Conservation (phyloP, 2,888 invertebrate genomes). For the Drosophila suboccidentalis region DNA sequence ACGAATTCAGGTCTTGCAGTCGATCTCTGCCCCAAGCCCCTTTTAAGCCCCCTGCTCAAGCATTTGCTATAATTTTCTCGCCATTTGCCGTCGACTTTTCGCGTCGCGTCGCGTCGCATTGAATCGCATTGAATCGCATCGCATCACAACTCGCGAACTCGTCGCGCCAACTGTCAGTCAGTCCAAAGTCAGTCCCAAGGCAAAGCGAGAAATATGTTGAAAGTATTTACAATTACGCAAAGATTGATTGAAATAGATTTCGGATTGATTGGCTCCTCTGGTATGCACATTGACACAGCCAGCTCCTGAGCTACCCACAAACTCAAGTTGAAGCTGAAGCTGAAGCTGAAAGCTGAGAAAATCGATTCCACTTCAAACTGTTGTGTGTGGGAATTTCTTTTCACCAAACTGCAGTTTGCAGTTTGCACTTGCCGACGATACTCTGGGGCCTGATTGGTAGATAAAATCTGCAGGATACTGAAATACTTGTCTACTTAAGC, state of each 20-base stretch:
- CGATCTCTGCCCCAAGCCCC: neutral
- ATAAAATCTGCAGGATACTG: conserved; percentile 25
- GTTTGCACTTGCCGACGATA: conserved; percentile 60
- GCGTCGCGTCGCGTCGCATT: conserved; percentile 18
- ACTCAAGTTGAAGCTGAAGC: too few relatives aligned
- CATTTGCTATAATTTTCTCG: conserved; percentile 82
- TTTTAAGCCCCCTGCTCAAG: conserved; percentile 34
- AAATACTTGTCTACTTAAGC: conserved; percentile 23
- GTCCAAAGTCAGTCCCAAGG: conserved; percentile 43
- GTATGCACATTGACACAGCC: conserved; percentile 73
- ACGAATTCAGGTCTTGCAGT: conserved; percentile 75
- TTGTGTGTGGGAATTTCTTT: conserved; percentile 69
- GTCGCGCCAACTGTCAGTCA: conserved; percentile 34
- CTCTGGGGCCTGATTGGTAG: conserved; percentile 51
- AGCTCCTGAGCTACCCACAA: conserved; percentile 31
- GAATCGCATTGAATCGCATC: conserved; percentile 6
- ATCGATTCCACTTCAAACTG: conserved; percentile 21
- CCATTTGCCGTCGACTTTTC: conserved; percentile 70
- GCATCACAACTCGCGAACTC: conserved; percentile 20
- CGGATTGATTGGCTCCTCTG: conserved; percentile 82
- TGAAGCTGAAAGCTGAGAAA: conserved; percentile 40
- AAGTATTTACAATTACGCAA: conserved; percentile 85
- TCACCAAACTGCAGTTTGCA: conserved; percentile 51
- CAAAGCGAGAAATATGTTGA: conserved; percentile 81
- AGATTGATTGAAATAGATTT: conserved; percentile 85